Base-by-base conservation (phyloP, 1,140 invertebrate species). In the Leptopilina clavipes region DNA sequence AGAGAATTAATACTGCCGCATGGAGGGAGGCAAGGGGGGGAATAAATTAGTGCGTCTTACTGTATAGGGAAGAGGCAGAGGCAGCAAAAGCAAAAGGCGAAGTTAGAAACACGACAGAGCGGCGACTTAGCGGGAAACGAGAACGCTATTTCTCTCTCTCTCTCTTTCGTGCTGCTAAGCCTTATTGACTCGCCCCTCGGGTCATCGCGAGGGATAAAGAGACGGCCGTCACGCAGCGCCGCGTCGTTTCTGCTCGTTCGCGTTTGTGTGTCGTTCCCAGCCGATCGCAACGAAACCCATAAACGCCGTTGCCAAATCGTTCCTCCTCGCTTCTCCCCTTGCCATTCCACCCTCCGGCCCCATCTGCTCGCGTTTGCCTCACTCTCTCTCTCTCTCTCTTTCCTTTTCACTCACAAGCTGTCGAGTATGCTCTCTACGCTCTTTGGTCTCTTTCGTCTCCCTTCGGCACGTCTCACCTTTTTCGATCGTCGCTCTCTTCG, bases 271-370 rank as follows among this genome's bases (percentile, higher is more conserved):
- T 73, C 74, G 76, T 79, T 76, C 81, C 75, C 81, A 82, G 80
- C 79, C 81, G 85, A 84, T 85, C 83, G 72, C 85, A 79, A 82
- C 82, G 84, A 86, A 85, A 86, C 80, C 86, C 86, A 86, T 87
- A 87, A 87, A 87, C 87, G 87, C 86, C 86, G 85, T 88, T 88
- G 87, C 87, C 87, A 88, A 88, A 88, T 88, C 86, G 86, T 83
- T 83, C 52, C 31, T 72, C 71, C 59, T 45, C 59, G 31, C 65
- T 56, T 25, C 70, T 44, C 19, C 74, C 75, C 79, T 72, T 78
- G 1, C 37, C 18, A 1, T 18, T 59, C 75, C 45, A 56, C 73
- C 65, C 65, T 72, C 22, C 10, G 45, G 5, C 18, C 70, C 17
- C 59, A 18, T 73, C 56, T 75, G 73, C 70, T 71, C 74, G 78